A percentile compares a stretch with the other conserved stretches of the same genome.
phyloP scores from a whole-genome alignment of 2,888 invertebrate species.

The Agrochola circellaris region DNA sequence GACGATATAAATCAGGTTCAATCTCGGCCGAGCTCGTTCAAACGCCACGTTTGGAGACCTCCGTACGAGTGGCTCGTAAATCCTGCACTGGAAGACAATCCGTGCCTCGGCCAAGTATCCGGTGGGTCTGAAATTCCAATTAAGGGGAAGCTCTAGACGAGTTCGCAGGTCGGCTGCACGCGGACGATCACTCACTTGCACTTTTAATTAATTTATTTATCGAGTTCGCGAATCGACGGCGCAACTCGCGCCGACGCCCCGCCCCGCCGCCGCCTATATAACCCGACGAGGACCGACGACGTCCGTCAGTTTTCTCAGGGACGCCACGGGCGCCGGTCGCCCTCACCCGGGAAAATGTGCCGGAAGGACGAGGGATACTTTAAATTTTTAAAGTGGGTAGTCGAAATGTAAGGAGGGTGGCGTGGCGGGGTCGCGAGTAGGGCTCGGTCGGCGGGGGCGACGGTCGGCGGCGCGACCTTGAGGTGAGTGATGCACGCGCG shows the following conservation, averaged over 20 bases:
- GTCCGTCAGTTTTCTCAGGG: conserved; percentile 89
- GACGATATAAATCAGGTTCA: conserved; percentile 75
- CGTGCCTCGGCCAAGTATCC: conserved; percentile 75
- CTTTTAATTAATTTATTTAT: conserved; percentile 92
- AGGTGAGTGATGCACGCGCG: conserved; percentile 86
- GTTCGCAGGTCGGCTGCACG: conserved; percentile 85
- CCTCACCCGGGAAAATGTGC: conserved; percentile 79
- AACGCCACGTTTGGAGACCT: conserved; percentile 69
- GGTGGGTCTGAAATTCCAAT: conserved; percentile 85
- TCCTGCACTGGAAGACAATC: conserved; percentile 79
- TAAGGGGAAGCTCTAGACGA: conserved; percentile 84
- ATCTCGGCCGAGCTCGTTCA: conserved; percentile 70
- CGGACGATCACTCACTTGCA: conserved; percentile 90
- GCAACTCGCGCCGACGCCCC: conserved; percentile 88
- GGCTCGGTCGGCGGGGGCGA: conserved; percentile 74
- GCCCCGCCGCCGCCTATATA: conserved; percentile 87
- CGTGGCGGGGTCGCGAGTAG: conserved; percentile 77
- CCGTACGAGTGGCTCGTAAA: conserved; percentile 71
- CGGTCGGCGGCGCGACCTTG: conserved; percentile 80
- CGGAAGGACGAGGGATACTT: conserved; percentile 84
- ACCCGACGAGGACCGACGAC: conserved; percentile 80
- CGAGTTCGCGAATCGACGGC: conserved; percentile 90
- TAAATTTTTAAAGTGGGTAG: conserved; percentile 78
- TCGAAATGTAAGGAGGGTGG: conserved; percentile 78
- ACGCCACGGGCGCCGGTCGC: conserved; percentile 82